These are phyloP conservation scores for Nomada hirtipes DNA, from an alignment of 2,888 invertebrate genomes.

Conservation along the genomic window DNA sequence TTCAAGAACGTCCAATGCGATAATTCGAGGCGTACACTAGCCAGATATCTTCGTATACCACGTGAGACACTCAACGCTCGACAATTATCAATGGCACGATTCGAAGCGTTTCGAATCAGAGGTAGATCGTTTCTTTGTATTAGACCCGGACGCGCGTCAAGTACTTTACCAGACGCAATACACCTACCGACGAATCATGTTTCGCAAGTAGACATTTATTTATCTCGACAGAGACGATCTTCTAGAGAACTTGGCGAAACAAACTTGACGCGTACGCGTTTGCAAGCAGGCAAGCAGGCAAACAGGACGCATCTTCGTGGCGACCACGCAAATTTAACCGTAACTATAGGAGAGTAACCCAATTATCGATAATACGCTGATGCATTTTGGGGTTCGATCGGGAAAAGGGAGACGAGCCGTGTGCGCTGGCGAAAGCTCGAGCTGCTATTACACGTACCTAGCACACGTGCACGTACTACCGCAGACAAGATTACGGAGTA, in stretches of 20 bases:
- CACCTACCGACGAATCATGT: not conserved
- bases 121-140: not conserved
- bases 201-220: not conserved
- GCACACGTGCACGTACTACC: conserved; percentile 12
- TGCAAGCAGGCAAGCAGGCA: not conserved
- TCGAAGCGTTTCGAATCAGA: not conserved
- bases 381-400: conserved; percentile 52
- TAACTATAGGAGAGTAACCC: conserved; percentile 39
- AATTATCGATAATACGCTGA: conserved; percentile 47
- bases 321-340: conserved; percentile 39
- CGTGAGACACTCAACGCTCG: too few relatives aligned
- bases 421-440: not conserved
- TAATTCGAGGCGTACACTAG: conserved; percentile 32
- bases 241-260: too few relatives aligned
- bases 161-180: not conserved
- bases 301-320: not conserved
- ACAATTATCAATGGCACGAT: not conserved
- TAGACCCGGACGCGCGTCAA: not conserved
- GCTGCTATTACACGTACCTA: conserved; percentile 19
- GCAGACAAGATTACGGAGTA: conserved; percentile 42
- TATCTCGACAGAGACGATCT: too few relatives aligned
- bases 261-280: not conserved
- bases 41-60: not conserved
- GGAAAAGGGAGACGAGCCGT: conserved; percentile 38
- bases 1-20: conserved; percentile 53